phyloP scores from a whole-genome alignment of 2,797 vertebrate species.

The Intellagama lesueurii region DNA sequence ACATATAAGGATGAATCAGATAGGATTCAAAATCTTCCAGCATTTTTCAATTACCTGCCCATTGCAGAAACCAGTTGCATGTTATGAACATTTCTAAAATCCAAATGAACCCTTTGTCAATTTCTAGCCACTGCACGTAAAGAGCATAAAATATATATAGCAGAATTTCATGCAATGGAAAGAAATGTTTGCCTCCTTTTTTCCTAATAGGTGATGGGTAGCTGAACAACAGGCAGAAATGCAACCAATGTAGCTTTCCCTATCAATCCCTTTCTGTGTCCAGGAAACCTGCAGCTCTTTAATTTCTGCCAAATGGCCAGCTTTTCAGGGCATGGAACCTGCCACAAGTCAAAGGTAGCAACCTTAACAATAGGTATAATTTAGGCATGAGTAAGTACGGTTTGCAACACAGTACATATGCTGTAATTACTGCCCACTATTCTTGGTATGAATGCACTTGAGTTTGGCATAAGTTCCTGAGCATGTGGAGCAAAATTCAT shows the following conservation, averaged over 20 bases:
- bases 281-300: neutral
- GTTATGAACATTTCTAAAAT: no score
- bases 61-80: no score
- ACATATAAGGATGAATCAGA: no score
- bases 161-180: no score
- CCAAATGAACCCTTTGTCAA: no score
- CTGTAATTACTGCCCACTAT: neutral
- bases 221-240: neutral
- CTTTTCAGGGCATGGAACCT: neutral
- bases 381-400: neutral
- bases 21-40: no score
- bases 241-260: neutral
- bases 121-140: no score
- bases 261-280: neutral
- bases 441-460: neutral
- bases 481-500: constrained; percentile 54
- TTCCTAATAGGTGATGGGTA: no score
- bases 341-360: neutral
- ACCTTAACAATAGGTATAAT: neutral
- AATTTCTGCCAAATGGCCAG: neutral
- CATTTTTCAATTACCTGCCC: no score
- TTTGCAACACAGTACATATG: neutral
- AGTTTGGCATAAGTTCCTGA: neutral
- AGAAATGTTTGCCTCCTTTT: no score
- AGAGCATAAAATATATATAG: no score